Base-by-base conservation (phyloP, 2,113 vertebrate species). In the Azemiops feae region DNA sequence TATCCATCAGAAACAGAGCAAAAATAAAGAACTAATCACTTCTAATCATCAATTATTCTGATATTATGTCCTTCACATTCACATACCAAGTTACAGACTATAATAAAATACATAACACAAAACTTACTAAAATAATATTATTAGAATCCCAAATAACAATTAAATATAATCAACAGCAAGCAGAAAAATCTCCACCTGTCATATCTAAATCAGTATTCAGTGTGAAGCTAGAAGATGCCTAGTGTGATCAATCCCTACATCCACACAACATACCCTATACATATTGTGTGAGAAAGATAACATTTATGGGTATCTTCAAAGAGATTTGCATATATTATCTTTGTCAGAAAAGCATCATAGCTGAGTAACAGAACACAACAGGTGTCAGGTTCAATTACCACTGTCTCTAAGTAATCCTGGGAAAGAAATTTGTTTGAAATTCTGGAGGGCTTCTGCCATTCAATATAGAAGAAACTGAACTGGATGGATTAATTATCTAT, bases 21-120 rank as follows among this genome's bases (percentile, higher is more conserved):
- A 11, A 0, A 23, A 25, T 0, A 88, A 88, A 86, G 10, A 64
- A 89, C 34, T 50, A 53, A 3, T 5, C 74, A 16, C 0, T 0
- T 52, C 53, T 3, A 10, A 10, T 43, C 12, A 50, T 50, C 52
- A 2, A 0, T 69, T 52, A 34, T 8, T 3, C 34, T 81, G 74
- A 81, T 81, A 81, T 81, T 81, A 39, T 22, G 7, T 43, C 39
- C 7, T 81, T 81, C 34, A 81, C 74, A 39, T 22, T 81, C 18
- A 23, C 34, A 20, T 20, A 81, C 3, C 74, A 81, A 81, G 5
- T 81, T 39, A 81, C n/a, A 81, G n/a, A 81, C 34, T 81, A 81
- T 34, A 81, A 39, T 81, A 39, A 81, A 81, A 81, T 43, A 4
- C 7, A 43, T 8, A 81, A 43, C 74, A 43, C 34, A 81, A 81